Evolutionary conservation across 2,797 vertebrate genomes (phyloP).

Genomic region (Sarcophilus harrisii): DNA sequence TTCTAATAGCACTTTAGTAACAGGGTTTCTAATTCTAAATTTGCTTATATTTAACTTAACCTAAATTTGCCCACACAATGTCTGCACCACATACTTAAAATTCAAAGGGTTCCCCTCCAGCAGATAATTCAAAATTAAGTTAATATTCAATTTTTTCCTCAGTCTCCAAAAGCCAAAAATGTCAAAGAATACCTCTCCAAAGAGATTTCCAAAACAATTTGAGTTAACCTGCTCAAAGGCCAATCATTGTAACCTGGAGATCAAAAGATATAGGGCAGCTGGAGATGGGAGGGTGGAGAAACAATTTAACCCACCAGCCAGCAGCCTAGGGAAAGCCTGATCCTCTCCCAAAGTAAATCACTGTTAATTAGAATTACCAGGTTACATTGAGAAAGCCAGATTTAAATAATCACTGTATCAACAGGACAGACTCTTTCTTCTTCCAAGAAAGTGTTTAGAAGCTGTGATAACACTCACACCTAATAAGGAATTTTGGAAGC

Average conservation of each 20-base stretch:
- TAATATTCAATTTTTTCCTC: slow-evolving; percentile 33
- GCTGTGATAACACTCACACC: neutral
- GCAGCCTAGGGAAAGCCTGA: slow-evolving; percentile 82
- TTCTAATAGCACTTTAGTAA: neutral
- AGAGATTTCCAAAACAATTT: slow-evolving; percentile 79
- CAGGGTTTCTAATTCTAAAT: neutral
- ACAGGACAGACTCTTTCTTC: slow-evolving; percentile 74
- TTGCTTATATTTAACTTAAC: neutral
- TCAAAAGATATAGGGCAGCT: slow-evolving; percentile 83
- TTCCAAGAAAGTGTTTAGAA: slow-evolving; percentile 56
- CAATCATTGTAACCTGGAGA: slow-evolving; percentile 81
- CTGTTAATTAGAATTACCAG: slow-evolving; percentile 85
- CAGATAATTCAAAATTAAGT: neutral
- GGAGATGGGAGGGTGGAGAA: slow-evolving; percentile 84
- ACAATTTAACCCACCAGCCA: slow-evolving; percentile 82
- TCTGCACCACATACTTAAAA: neutral
- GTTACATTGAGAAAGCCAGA: slow-evolving; percentile 82
- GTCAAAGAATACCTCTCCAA: slow-evolving; percentile 60
- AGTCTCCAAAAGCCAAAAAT: slow-evolving; percentile 63
- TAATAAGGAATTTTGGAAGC: neutral
- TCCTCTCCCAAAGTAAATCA: slow-evolving; percentile 85
- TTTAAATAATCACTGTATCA: slow-evolving; percentile 84
- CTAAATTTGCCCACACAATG: neutral
- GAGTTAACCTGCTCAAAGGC: slow-evolving; percentile 84
- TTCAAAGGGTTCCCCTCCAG: neutral